Conservation (phyloP, 2,113 vertebrate species). For the Megaleporinus macrocephalus region DNA sequence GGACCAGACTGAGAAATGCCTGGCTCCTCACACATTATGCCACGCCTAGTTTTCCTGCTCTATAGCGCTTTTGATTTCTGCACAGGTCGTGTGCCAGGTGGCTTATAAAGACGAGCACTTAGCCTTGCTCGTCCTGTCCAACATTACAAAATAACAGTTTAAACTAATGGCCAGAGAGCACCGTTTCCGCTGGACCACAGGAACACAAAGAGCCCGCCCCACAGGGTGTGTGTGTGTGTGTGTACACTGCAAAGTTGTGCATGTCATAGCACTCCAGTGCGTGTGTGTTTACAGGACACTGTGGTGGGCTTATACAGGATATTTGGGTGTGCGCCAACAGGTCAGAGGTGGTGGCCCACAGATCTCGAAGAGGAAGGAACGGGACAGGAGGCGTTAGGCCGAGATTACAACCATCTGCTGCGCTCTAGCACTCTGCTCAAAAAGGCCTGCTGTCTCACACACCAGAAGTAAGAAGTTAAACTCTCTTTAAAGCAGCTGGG, state of each 20-base stretch:
- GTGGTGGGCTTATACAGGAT: conserved; percentile 69
- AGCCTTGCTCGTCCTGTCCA: neutral
- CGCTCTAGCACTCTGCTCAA: neutral
- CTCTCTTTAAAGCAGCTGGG: conserved; percentile 19
- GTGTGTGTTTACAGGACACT: conserved; percentile 27
- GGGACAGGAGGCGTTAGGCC: conserved; percentile 69
- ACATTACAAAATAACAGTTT: conserved; percentile 34
- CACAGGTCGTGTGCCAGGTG: conserved; percentile 10
- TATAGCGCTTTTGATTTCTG: neutral
- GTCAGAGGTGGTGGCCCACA: conserved; percentile 73
- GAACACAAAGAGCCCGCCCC: conserved; percentile 21
- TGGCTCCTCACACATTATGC: neutral
- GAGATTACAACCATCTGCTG: conserved; percentile 77
- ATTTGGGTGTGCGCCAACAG: conserved; percentile 64
- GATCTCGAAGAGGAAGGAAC: conserved; percentile 64
- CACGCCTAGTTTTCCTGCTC: neutral
- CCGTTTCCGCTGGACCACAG: conserved; percentile 32
- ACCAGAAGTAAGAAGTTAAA: conserved; percentile 25
- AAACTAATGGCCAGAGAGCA: conserved; percentile 4
- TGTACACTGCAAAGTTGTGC: neutral
- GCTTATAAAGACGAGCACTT: neutral
- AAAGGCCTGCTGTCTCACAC: conserved; percentile 5
- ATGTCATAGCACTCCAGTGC: neutral
- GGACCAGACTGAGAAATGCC: neutral
- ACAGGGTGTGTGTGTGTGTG: neutral